Evolutionary conservation across 2,888 invertebrate species (phyloP).

Genomic region (Lepidocyrtinus sp.): DNA sequence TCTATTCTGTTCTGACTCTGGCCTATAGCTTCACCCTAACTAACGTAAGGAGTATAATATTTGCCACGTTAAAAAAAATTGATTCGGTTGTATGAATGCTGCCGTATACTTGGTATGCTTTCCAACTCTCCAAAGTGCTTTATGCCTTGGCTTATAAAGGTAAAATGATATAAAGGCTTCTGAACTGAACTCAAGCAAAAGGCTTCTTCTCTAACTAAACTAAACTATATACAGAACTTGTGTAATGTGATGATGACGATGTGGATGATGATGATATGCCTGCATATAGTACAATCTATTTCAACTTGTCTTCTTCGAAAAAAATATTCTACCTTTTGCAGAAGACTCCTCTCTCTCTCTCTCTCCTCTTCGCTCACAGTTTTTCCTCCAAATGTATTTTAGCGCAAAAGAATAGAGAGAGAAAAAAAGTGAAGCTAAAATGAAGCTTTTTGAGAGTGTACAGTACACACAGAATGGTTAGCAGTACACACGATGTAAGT

Average conservation of each 20-base stretch:
- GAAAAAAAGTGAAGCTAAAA: constrained; percentile 9
- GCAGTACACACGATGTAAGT: not conserved
- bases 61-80: constrained; percentile 9
- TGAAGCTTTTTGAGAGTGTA: constrained; percentile 6
- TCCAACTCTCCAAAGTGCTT: not conserved
- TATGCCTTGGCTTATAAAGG: constrained; percentile 10
- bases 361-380: too few relatives aligned
- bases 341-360: constrained; percentile 13
- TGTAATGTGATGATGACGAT: not conserved
- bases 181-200: not conserved
- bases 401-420: constrained; percentile 7
- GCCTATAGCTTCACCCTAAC: not conserved
- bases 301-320: constrained; percentile 11
- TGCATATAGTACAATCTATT: constrained; percentile 13
- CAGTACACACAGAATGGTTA: not conserved
- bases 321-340: constrained; percentile 12
- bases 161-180: not conserved
- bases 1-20: not conserved
- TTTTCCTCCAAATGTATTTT: constrained; percentile 10
- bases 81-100: not conserved
- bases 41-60: not conserved
- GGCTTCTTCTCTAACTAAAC: not conserved
- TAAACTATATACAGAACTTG: not conserved
- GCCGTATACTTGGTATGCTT: not conserved
- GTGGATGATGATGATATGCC: constrained; percentile 5